A percentile compares a stretch with the other conserved stretches of the same genome.
Evolutionary conservation across 1,140 invertebrate genomes (phyloP).

Genomic region (Heliconius nattereri): DNA sequence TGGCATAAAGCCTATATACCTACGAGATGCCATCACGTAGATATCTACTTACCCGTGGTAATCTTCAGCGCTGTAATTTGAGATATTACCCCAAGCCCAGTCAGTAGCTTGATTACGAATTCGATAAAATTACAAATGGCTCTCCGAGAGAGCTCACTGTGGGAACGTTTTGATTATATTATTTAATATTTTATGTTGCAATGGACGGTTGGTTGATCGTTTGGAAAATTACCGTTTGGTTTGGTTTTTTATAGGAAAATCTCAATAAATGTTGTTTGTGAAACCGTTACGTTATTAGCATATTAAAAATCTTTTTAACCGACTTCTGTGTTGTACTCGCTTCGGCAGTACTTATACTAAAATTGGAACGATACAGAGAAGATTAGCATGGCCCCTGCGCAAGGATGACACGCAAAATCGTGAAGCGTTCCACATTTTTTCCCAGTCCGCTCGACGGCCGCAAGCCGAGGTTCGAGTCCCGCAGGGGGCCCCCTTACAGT

Average conservation of each 20-base stretch:
- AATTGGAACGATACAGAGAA: conserved; percentile 47
- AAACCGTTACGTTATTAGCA: neutral
- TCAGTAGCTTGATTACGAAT: conserved; percentile 74
- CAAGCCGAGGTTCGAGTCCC: too few relatives aligned
- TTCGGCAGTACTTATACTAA: conserved; percentile 56
- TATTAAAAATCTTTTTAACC: neutral
- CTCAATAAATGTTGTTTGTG: neutral
- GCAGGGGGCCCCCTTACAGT: too few relatives aligned
- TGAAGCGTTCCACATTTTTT: conserved; percentile 61
- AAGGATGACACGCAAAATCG: conserved; percentile 69
- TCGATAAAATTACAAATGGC: conserved; percentile 63
- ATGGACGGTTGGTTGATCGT: conserved; percentile 6
- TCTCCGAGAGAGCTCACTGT: conserved; percentile 15
- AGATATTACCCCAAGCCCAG: conserved; percentile 63
- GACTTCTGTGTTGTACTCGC: too few relatives aligned
- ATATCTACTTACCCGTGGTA: conserved; percentile 43
- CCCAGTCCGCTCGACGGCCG: too few relatives aligned
- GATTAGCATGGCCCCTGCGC: conserved; percentile 67
- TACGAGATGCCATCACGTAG: conserved; percentile 47
- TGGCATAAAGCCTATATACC: conserved; percentile 14
- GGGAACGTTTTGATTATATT: conserved; percentile 31
- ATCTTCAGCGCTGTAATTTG: conserved; percentile 70
- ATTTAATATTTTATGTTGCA: conserved; percentile 20
- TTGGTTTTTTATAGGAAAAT: neutral
- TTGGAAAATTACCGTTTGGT: conserved; percentile 20